A percentile compares a stretch with the other conserved stretches of the same genome.
These are phyloP conservation scores for Epirrhoe tristata DNA, from an alignment of 2,888 invertebrate genomes.

Conservation along the genomic window DNA sequence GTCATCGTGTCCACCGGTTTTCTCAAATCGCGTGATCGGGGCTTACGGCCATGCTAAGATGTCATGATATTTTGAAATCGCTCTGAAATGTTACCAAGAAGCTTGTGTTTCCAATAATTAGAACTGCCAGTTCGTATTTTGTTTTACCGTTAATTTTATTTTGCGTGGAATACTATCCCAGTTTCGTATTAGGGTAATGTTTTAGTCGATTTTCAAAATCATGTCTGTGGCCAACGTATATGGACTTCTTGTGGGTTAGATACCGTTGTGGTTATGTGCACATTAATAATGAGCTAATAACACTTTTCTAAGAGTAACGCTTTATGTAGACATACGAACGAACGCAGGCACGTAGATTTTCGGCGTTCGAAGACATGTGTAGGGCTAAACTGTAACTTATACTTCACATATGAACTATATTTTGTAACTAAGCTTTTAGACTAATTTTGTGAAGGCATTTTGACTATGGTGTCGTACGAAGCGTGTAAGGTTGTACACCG, in stretches of 20 bases:
- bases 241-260: constrained; percentile 39
- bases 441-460: constrained; percentile 30
- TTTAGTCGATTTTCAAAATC: constrained; percentile 44
- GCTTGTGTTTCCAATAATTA: constrained; percentile 25
- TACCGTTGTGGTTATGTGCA: constrained; percentile 42
- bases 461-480: constrained; percentile 11
- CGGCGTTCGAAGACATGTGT: constrained; percentile 22
- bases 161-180: constrained; percentile 22
- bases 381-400: constrained; percentile 30
- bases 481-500: constrained; percentile 6
- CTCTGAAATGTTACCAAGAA: constrained; percentile 45
- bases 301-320: constrained; percentile 34
- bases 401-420: constrained; percentile 25
- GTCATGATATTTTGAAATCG: constrained; percentile 52
- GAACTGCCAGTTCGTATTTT: constrained; percentile 32
- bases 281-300: constrained; percentile 34
- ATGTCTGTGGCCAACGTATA: constrained; percentile 40
- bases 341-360: constrained; percentile 23
- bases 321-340: constrained; percentile 25
- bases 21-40: constrained; percentile 60
- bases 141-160: constrained; percentile 29
- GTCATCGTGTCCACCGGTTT: constrained; percentile 26
- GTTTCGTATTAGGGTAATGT: constrained; percentile 28
- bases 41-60: constrained; percentile 59
- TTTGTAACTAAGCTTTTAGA: constrained; percentile 35